A percentile compares a stretch with the other conserved stretches of the same genome.
These are phyloP conservation scores for Lottia gigantea DNA, from an alignment of 2,888 invertebrate species.

Conservation along the genomic window DNA sequence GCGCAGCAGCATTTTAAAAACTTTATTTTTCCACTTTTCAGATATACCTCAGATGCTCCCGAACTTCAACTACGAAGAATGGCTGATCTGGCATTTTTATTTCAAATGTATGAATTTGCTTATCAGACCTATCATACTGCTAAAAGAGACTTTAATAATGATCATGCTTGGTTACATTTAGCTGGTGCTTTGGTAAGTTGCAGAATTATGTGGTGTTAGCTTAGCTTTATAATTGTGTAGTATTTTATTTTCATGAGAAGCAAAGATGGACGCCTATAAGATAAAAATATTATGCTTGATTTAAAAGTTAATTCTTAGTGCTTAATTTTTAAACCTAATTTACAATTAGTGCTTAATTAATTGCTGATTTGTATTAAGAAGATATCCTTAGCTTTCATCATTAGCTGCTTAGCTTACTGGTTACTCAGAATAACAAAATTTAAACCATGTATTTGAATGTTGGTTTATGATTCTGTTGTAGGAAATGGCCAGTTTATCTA, in stretches of 20 bases:
- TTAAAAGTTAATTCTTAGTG: no score
- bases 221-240: no score
- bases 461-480: constrained; percentile 38
- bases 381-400: no score
- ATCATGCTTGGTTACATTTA: constrained; percentile 97
- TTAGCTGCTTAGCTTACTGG: no score
- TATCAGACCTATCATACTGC: constrained; percentile 95
- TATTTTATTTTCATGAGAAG: no score
- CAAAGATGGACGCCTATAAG: no score
- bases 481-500: constrained; percentile 94
- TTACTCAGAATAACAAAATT: no score
- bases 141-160: constrained; percentile 96
- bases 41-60: constrained; percentile 72
- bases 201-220: no score
- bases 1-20: neutral
- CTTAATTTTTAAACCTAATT: no score
- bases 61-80: constrained; percentile 92
- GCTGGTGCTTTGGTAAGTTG: constrained; percentile 83
- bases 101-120: constrained; percentile 91
- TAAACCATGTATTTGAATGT: neutral
- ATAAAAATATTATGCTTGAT: no score
- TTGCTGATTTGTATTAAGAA: no score
- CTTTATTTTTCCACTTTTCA: constrained; percentile 20
- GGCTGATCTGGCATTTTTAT: constrained; percentile 96
- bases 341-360: no score